Percentiles rank a stretch among this genome's conserved stretches.
Conservation (phyloP, 2,888 invertebrate genomes). For the Scaptomyza parva region DNA sequence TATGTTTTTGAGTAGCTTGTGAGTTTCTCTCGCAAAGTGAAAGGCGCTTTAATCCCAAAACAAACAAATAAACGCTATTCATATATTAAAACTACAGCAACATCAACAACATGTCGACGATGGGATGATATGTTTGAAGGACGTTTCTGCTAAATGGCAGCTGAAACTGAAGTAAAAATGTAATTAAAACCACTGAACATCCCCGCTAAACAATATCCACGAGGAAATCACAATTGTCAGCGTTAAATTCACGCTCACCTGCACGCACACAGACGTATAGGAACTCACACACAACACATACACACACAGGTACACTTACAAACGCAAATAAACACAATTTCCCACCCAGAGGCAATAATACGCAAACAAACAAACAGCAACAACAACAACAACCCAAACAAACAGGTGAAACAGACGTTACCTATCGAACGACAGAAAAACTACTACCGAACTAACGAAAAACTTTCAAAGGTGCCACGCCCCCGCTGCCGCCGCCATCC, state of each 20-base stretch:
- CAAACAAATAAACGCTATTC: background rate
- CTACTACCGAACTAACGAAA: slow-evolving; percentile 39
- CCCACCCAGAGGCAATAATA: slow-evolving; percentile 61
- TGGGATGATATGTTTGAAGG: slow-evolving; percentile 14
- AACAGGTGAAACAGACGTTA: slow-evolving; percentile 67
- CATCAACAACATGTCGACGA: slow-evolving; percentile 3
- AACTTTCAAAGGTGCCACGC: slow-evolving; percentile 45
- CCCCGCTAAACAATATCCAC: slow-evolving; percentile 8
- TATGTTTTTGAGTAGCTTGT: background rate
- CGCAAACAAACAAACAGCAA: slow-evolving; percentile 59
- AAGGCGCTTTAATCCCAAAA: too few species aligned
- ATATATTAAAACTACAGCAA: background rate
- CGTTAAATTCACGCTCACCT: slow-evolving; percentile 59
- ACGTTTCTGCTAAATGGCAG: slow-evolving; percentile 48
- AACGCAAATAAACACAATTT: slow-evolving; percentile 58
- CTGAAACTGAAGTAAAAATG: slow-evolving; percentile 68
- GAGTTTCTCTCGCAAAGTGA: too few species aligned
- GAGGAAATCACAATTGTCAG: slow-evolving; percentile 76
- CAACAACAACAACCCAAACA: slow-evolving; percentile 39
- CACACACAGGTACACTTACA: slow-evolving; percentile 20
- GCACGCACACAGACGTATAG: slow-evolving; percentile 36
- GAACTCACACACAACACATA: slow-evolving; percentile 14
- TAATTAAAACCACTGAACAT: slow-evolving; percentile 62
- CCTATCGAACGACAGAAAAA: slow-evolving; percentile 50
- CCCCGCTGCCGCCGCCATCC: background rate